These are phyloP conservation scores for Drosophila nr. perissopoda DNA, from an alignment of 2,888 invertebrate genomes.

Conservation along the genomic window DNA sequence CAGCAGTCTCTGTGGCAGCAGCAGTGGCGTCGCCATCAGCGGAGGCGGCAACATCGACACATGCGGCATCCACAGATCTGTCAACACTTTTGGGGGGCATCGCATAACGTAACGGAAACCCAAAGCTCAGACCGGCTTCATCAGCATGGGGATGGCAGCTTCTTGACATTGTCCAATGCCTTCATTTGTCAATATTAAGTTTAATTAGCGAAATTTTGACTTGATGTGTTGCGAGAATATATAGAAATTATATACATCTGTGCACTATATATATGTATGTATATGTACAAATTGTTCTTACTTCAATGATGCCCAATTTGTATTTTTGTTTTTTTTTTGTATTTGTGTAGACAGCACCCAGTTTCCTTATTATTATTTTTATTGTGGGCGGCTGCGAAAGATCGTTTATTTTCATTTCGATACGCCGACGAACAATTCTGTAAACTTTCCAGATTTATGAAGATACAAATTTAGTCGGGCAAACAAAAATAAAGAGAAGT, in stretches of 20 bases:
- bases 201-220: constrained; percentile 74
- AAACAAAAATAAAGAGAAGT: not conserved
- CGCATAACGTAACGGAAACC: constrained; percentile 34
- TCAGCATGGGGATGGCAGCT: constrained; percentile 23
- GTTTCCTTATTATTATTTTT: constrained; percentile 33
- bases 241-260: constrained; percentile 11
- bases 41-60: constrained; percentile 64
- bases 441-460: constrained; percentile 47
- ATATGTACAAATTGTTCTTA: constrained; percentile 36
- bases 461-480: constrained; percentile 23
- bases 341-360: constrained; percentile 27
- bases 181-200: constrained; percentile 81
- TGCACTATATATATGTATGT: constrained; percentile 4
- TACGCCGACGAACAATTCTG: constrained; percentile 32
- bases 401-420: constrained; percentile 62
- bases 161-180: constrained; percentile 72
- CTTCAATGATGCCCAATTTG: constrained; percentile 65
- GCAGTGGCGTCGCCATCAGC: constrained; percentile 46
- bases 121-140: constrained; percentile 14
- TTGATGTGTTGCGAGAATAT: not conserved
- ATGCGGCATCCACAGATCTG: constrained; percentile 66
- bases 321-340: constrained; percentile 65
- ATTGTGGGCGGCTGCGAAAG: constrained; percentile 30
- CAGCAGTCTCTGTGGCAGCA: constrained; percentile 59
- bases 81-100: constrained; percentile 47